Base-by-base conservation (phyloP, 2,113 vertebrate genomes). In the Ellobius talpinus region DNA sequence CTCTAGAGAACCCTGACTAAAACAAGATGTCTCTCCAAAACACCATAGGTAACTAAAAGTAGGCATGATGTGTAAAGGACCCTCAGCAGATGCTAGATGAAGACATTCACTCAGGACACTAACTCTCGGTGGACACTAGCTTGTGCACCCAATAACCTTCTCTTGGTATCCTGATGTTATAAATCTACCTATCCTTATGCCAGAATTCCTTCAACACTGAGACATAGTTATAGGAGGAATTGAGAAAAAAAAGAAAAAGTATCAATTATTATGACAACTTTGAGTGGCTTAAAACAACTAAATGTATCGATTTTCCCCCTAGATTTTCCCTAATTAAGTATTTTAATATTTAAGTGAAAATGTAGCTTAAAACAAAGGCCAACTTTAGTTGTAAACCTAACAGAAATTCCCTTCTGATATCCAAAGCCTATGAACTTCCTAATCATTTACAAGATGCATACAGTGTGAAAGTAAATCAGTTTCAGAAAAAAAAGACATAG, bases 301-400 rank as follows among this genome's bases (percentile, higher is more conserved):
- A 92, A 63, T 84, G 90, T 89, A 82, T 33, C 82, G 24, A 39
- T 70, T 89, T 77, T 68, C 26, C 29, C 16, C 1, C 42, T 79
- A 93, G 55, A 89, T 50, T 94, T 91, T 6, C 21, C 21, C 26
- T 87, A 96, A 63, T 87, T 29, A 77, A 87, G 24, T 73, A 89
- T 91, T 55, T 88, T 26, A 90, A 58, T 23, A 82, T 70, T 90
- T 47, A 79, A 24, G 33, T 79, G 23, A 94, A 97, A 93, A 21
- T 65, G 17, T 87, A 74, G 70, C 36, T 93, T 94, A 72, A 87
- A 85, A 52, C 29, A 78, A 36, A 93, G 84, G 47, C 78, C 39
- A 88, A 72, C 92, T 88, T 52, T 94, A 50, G 9, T 63, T 85
- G 63, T 36, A 93, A 31, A 72, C 19, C 26, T 85, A 52, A 78